These are phyloP conservation scores for Dipodomys spectabilis DNA, from an alignment of 2,113 vertebrate genomes.

Conservation along the genomic window DNA sequence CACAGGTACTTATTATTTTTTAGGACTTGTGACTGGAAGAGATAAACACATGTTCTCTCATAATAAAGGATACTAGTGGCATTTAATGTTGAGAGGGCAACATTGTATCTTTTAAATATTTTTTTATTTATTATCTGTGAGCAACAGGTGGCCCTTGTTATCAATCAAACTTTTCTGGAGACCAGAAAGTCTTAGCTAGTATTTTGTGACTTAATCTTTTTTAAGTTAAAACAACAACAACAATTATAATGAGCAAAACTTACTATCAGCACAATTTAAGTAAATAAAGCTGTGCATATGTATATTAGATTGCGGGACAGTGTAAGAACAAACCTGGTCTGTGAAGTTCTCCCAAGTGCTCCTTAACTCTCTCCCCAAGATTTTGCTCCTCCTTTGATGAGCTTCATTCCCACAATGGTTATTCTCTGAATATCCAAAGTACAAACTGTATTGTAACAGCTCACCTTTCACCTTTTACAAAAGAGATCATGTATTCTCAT, in stretches of 20 bases:
- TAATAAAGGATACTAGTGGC: neutral
- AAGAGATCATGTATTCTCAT: neutral
- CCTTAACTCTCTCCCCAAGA: neutral
- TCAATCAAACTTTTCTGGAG: neutral
- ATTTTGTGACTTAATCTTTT: neutral
- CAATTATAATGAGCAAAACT: neutral
- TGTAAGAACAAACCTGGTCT: too few species aligned
- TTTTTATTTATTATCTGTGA: neutral
- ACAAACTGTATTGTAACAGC: too few species aligned
- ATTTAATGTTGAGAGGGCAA: neutral
- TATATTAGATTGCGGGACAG: neutral
- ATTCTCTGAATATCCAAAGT: neutral
- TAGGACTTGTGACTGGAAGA: slow-evolving; percentile 1
- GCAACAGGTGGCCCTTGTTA: neutral
- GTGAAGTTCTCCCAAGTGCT: neutral
- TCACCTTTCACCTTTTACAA: neutral
- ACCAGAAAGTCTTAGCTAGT: neutral
- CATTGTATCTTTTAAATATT: slow-evolving; percentile 4
- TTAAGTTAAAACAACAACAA: neutral
- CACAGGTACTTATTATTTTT: slow-evolving; percentile 34
- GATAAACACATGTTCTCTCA: neutral
- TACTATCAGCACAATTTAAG: neutral
- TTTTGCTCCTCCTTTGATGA: fast-evolving
- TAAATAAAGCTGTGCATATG: neutral
- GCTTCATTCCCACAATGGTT: neutral